A percentile compares a stretch with the other conserved stretches of the same genome.
Evolutionary conservation across 23 tunicate species (phyloP).

Genomic region (Halocynthia roretzi): DNA sequence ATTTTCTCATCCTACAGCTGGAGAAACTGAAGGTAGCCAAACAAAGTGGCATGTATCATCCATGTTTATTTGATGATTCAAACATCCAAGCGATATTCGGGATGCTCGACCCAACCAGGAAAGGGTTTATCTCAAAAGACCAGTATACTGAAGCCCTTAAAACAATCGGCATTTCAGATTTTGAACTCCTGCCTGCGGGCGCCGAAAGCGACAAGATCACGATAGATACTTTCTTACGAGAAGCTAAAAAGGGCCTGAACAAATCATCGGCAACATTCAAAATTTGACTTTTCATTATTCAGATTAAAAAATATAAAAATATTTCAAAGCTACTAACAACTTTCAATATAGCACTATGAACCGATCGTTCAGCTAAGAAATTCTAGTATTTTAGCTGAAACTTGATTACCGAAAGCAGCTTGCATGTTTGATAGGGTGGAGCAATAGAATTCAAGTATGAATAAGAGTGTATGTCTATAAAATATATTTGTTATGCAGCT

Average conservation of each 20-base stretch:
- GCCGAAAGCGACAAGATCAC: slow-evolving; percentile 64
- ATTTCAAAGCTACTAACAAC: too few relatives aligned
- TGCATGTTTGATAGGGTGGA: too few relatives aligned
- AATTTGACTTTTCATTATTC: slow-evolving; percentile 1
- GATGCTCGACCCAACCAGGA: slow-evolving; percentile 86
- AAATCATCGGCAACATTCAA: slow-evolving; percentile 50
- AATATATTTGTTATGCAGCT: too few relatives aligned
- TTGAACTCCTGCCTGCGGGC: slow-evolving; percentile 67
- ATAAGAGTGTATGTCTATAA: too few relatives aligned
- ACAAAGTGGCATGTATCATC: slow-evolving; percentile 76
- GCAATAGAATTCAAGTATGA: too few relatives aligned
- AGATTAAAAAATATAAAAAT: too few relatives aligned
- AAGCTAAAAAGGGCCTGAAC: slow-evolving; percentile 56
- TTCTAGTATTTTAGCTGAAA: too few relatives aligned
- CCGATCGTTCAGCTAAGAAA: too few relatives aligned
- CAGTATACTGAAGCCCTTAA: slow-evolving; percentile 68
- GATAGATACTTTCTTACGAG: slow-evolving; percentile 64
- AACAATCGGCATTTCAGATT: slow-evolving; percentile 54
- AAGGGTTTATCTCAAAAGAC: slow-evolving; percentile 69
- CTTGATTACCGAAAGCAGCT: too few relatives aligned
- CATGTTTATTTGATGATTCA: slow-evolving; percentile 79
- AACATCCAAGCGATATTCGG: slow-evolving; percentile 84
- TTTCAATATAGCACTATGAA: too few relatives aligned
- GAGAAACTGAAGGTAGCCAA: slow-evolving; percentile 75
- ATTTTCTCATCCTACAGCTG: slow-evolving; percentile 50